phyloP scores from a whole-genome alignment of 2,888 invertebrate genomes.

The Mechanitis messenoides region DNA sequence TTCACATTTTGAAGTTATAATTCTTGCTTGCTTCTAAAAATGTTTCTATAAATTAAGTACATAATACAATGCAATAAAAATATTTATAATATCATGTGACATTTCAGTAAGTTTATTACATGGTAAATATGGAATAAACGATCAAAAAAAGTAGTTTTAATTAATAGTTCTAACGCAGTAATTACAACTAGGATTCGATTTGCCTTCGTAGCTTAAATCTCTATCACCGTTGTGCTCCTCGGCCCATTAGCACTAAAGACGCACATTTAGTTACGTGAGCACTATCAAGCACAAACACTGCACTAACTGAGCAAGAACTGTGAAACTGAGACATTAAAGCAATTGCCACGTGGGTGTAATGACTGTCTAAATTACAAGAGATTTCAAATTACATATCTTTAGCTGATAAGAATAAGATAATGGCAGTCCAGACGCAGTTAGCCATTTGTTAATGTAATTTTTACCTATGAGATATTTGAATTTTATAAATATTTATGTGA shows the following conservation, averaged over 20 bases:
- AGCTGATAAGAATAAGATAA: constrained; percentile 2
- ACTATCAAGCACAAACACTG: constrained; percentile 8
- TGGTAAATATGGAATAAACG: too few species aligned
- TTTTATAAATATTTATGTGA: background rate
- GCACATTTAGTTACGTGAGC: constrained; percentile 1
- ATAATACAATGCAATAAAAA: too few species aligned
- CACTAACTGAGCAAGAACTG: constrained; percentile 10
- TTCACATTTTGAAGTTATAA: too few species aligned
- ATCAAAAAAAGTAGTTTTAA: background rate
- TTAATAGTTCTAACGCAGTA: background rate
- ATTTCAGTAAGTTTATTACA: too few species aligned
- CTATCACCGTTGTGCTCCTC: background rate
- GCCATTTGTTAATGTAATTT: background rate
- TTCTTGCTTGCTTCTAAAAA: too few species aligned
- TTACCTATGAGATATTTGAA: background rate
- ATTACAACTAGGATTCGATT: constrained; percentile 1
- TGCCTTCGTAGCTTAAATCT: constrained; percentile 2
- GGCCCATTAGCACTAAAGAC: constrained; percentile 3
- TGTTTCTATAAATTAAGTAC: too few species aligned
- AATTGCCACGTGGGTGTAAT: constrained; percentile 6
- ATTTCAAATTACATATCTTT: constrained; percentile 1
- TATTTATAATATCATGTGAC: too few species aligned
- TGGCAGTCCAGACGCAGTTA: background rate
- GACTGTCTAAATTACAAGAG: constrained; percentile 4
- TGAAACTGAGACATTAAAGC: constrained; percentile 11